Base-by-base conservation (phyloP, 1,140 invertebrate genomes). In the Spodoptera frugiperda region DNA sequence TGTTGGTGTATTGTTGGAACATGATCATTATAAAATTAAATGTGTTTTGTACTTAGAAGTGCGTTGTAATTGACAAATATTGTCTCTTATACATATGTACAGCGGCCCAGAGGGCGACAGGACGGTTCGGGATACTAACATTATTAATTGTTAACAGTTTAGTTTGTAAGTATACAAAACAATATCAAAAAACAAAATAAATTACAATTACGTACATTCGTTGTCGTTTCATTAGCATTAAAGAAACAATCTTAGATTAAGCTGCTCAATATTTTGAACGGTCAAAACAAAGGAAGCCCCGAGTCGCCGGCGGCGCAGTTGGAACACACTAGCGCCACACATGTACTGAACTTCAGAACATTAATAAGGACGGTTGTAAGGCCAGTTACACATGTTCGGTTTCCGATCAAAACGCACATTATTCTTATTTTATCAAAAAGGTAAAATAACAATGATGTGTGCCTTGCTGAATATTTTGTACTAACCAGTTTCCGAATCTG, bases 41-140 rank as follows among this genome's bases (percentile, higher is more conserved):
- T 76, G 53, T 80, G 76, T 82, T 91, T 91, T 93, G 91, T 93
- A 93, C 91, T 93, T 73, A 89, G 84, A 75, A 91, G 89, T 93
- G 91, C 90, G 84, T 77, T 63, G 78, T 83, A 84, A 81, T 84
- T 83, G 82, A 89, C 83, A 84, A 84, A 79, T 82, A 77, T 86
- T 72, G 77, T 80, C 78, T 25, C 21, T 73, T 48, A 73, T 46
- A 25, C n/a, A 76, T 71, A 49, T 78, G 79, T 87, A 82, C 55
- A 79, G 80, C 77, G 79, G 78, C 78, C 77, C 78, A 83, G 79
- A 77, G 63, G 67, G 61, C 55, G 77, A 78, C 73, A 73, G 71
- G 51, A 72, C 51, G 63, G 71, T 54, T 48, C 76, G 79, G 81
- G 81, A 86, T 84, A 81, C 79, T 80, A 85, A 79, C 48, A 79